A percentile compares a stretch with the other conserved stretches of the same genome.
Conservation (phyloP, 2,113 vertebrate genomes). For the Colius striatus region DNA sequence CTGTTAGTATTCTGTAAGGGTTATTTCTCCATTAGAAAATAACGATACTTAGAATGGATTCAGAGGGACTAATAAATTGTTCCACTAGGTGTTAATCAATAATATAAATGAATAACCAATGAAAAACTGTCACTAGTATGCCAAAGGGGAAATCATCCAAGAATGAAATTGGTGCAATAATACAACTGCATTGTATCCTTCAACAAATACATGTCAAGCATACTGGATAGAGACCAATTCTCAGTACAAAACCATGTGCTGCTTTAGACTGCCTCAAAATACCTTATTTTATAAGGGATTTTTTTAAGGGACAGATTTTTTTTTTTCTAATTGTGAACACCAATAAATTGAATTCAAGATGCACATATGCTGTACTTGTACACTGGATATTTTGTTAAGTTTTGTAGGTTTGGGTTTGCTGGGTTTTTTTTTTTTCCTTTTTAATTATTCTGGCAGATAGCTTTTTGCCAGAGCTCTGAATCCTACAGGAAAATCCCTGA, state of each 20-base stretch:
- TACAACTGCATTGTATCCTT: slow-evolving; percentile 66
- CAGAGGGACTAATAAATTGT: slow-evolving; percentile 74
- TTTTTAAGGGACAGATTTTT: background rate
- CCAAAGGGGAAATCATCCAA: slow-evolving; percentile 79
- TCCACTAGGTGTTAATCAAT: slow-evolving; percentile 74
- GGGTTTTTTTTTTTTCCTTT: background rate
- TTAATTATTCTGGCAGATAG: slow-evolving; percentile 58
- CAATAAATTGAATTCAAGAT: background rate
- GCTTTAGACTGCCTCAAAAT: background rate
- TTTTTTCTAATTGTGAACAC: slow-evolving; percentile 7
- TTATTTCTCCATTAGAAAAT: slow-evolving; percentile 39
- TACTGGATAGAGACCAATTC: slow-evolving; percentile 62
- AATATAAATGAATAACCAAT: slow-evolving; percentile 76
- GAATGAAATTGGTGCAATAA: slow-evolving; percentile 72
- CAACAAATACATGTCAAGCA: slow-evolving; percentile 69
- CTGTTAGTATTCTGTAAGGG: slow-evolving; percentile 53
- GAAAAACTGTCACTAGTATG: slow-evolving; percentile 56
- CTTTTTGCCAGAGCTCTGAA: slow-evolving; percentile 57
- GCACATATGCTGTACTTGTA: background rate
- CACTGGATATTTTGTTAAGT: slow-evolving; percentile 5
- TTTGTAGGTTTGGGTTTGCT: background rate
- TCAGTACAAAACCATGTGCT: slow-evolving; percentile 9
- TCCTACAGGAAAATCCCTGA: slow-evolving; percentile 47
- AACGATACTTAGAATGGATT: slow-evolving; percentile 69
- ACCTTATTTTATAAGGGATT: background rate